phyloP scores from a whole-genome alignment of 2,113 vertebrate species.

The Serinus canaria region DNA sequence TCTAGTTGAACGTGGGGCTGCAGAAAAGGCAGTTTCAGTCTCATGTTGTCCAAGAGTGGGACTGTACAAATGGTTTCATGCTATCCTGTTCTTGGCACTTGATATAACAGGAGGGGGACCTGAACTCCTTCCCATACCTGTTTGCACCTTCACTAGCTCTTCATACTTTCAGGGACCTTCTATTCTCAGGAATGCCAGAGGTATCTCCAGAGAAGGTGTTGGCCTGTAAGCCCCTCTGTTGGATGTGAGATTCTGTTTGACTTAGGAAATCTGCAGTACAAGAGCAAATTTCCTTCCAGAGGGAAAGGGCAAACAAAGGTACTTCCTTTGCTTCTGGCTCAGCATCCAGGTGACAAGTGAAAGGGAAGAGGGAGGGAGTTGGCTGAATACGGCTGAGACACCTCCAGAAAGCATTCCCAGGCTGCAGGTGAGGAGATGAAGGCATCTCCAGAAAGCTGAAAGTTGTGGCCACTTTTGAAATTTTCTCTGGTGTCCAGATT shows the following conservation, averaged over 20 bases:
- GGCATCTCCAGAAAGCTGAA: neutral
- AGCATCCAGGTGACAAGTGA: neutral
- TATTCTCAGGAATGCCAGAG: neutral
- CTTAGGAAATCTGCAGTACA: neutral
- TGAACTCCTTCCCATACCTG: neutral
- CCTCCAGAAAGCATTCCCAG: neutral
- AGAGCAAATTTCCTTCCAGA: neutral
- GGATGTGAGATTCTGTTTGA: neutral
- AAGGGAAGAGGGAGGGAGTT: neutral
- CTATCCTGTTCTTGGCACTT: neutral
- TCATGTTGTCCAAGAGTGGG: accelerated
- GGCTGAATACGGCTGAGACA: neutral
- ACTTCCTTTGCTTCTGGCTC: neutral
- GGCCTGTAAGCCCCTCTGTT: neutral
- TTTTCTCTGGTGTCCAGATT: neutral
- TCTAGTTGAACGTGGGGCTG: neutral
- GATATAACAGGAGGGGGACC: neutral
- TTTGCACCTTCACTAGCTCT: neutral
- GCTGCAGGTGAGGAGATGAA: neutral
- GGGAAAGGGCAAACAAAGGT: neutral
- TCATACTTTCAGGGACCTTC: neutral
- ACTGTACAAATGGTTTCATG: neutral
- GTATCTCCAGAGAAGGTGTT: neutral
- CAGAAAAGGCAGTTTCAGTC: neutral
- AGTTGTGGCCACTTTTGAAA: neutral